Conservation (phyloP, 2,888 invertebrate genomes). For the Dorcus hopei region DNA sequence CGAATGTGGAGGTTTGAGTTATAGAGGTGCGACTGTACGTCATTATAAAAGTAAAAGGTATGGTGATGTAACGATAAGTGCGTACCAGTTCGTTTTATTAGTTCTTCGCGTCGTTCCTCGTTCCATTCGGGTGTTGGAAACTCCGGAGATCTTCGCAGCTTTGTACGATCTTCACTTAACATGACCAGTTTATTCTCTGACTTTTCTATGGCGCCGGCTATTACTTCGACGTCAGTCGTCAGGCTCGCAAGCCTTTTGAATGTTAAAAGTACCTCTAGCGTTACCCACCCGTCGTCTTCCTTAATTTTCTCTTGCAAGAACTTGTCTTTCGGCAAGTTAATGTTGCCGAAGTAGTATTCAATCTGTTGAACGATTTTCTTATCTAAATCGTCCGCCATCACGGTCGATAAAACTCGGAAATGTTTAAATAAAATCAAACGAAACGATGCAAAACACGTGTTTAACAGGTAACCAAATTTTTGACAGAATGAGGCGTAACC, state of each 20-base stretch:
- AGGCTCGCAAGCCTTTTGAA: conserved; percentile 83
- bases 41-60: too few species aligned
- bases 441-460: neutral
- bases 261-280: conserved; percentile 75
- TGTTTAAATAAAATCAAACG: neutral
- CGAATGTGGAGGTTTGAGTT: too few species aligned
- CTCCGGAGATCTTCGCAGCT: conserved; percentile 71
- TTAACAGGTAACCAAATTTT: neutral
- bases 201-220: conserved; percentile 71
- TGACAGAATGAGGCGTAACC: neutral
- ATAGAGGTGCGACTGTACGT: too few species aligned
- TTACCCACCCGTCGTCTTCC: conserved; percentile 89
- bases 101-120: conserved; percentile 76
- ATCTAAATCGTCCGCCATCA: conserved; percentile 51
- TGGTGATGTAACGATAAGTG: neutral
- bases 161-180: conserved; percentile 57
- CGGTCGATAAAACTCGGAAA: neutral
- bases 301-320: conserved; percentile 85
- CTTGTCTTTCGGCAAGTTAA: conserved; percentile 88
- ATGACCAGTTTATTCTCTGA: conserved; percentile 71
- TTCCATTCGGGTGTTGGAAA: conserved; percentile 81
- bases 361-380: conserved; percentile 66
- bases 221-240: conserved; percentile 64
- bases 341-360: conserved; percentile 76
- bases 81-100: conserved; percentile 64